These are phyloP conservation scores for Leptothorax acervorum DNA, from an alignment of 2,888 invertebrate species.

Conservation along the genomic window DNA sequence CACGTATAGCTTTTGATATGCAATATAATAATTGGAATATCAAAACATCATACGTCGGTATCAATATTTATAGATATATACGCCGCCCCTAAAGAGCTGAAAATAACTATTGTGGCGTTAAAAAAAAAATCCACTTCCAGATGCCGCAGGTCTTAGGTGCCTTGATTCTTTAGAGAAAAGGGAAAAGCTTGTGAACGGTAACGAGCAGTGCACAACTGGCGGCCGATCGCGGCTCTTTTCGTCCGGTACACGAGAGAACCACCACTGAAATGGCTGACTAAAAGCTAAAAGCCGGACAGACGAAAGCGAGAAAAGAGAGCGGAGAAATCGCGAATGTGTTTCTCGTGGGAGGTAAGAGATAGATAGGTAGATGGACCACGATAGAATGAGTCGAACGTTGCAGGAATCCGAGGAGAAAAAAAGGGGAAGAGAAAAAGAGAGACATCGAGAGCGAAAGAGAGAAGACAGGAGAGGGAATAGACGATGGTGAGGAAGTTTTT, in stretches of 20 bases:
- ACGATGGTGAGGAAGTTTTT: constrained; percentile 68
- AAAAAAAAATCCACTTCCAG: not conserved
- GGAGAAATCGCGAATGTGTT: constrained; percentile 49
- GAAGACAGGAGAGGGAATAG: constrained; percentile 38
- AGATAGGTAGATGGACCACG: constrained; percentile 47
- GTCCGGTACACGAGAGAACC: constrained; percentile 55
- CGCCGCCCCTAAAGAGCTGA: not conserved
- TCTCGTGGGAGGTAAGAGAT: constrained; percentile 42
- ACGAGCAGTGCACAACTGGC: constrained; percentile 30
- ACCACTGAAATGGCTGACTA: constrained; percentile 66
- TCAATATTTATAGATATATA: not conserved
- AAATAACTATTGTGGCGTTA: not conserved
- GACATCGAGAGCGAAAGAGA: not conserved
- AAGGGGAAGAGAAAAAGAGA: not conserved
- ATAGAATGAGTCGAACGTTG: constrained; percentile 53
- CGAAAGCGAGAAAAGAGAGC: constrained; percentile 53
- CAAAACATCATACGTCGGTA: not conserved
- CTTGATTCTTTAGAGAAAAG: constrained; percentile 26
- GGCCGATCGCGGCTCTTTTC: constrained; percentile 54
- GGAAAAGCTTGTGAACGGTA: constrained; percentile 27
- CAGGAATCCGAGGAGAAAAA: not conserved
- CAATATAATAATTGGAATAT: not conserved
- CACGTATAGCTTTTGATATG: not conserved
- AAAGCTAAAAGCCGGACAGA: constrained; percentile 76
- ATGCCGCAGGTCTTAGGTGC: not conserved